phyloP scores from a whole-genome alignment of 2,888 invertebrate species.

The Poecilobothrus nobilitatus region DNA sequence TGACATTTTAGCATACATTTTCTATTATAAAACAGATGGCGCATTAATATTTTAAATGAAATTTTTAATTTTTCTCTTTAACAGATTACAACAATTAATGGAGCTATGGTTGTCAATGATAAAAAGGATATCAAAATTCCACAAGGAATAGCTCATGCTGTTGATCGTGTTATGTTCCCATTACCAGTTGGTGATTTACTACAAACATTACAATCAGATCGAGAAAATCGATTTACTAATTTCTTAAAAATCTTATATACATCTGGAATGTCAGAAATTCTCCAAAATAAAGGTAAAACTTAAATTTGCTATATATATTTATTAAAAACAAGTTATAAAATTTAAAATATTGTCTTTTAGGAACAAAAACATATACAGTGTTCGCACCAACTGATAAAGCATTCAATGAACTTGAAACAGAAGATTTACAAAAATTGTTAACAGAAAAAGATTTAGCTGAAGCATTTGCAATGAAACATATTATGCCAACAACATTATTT shows the following conservation, averaged over 20 bases:
- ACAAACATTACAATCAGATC: constrained; percentile 75
- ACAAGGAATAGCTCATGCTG: constrained; percentile 75
- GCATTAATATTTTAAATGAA: background rate
- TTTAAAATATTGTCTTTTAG: constrained; percentile 40
- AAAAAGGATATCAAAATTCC: constrained; percentile 76
- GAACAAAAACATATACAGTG: constrained; percentile 73
- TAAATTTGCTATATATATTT: background rate
- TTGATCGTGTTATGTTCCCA: constrained; percentile 83
- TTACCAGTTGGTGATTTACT: constrained; percentile 78
- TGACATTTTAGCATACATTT: background rate
- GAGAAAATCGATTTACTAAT: constrained; percentile 69
- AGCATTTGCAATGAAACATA: constrained; percentile 65
- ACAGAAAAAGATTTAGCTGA: constrained; percentile 58
- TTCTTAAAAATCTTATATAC: constrained; percentile 68
- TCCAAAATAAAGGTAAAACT: constrained; percentile 42
- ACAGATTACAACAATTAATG: constrained; percentile 75
- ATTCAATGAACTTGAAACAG: constrained; percentile 57
- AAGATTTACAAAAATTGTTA: constrained; percentile 53
- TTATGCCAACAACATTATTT: constrained; percentile 69
- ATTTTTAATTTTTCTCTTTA: constrained; percentile 12
- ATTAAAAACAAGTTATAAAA: background rate
- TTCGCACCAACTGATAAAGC: constrained; percentile 79
- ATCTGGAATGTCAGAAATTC: constrained; percentile 66
- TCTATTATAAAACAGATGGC: background rate
- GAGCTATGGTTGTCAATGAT: constrained; percentile 70